A percentile compares a stretch with the other conserved stretches of the same genome.
Conservation (phyloP, 1,140 invertebrate genomes). For the Sminthurides bifidus region DNA sequence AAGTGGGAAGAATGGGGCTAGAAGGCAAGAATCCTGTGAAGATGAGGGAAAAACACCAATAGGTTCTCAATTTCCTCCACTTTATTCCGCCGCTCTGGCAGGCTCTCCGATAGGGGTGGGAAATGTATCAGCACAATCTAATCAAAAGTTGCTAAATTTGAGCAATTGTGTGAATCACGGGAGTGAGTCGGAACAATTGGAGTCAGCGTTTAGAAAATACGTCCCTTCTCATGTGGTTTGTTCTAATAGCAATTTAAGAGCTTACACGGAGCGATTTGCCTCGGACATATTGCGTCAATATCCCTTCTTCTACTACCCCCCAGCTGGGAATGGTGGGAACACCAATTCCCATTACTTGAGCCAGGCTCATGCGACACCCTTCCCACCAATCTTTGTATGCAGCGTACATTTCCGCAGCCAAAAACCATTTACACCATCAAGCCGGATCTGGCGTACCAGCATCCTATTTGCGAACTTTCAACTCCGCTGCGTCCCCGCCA, state of each 20-base stretch:
- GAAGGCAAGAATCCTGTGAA: not conserved
- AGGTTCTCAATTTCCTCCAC: slow-evolving; percentile 11
- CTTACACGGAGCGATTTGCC: slow-evolving; percentile 17
- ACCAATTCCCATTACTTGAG: slow-evolving; percentile 9
- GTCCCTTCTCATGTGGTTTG: slow-evolving; percentile 21
- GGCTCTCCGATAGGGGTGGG: too few relatives aligned
- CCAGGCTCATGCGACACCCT: slow-evolving; percentile 19
- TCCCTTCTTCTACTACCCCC: slow-evolving; percentile 27
- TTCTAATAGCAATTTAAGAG: slow-evolving; percentile 13
- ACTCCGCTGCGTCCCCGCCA: not conserved
- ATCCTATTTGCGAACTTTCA: not conserved
- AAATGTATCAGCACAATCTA: too few relatives aligned
- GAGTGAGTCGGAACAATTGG: slow-evolving; percentile 21
- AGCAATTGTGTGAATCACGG: slow-evolving; percentile 4
- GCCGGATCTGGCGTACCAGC: not conserved
- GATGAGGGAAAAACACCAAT: not conserved
- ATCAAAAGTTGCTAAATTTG: slow-evolving; percentile 2
- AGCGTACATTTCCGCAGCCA: slow-evolving; percentile 24
- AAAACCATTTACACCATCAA: slow-evolving; percentile 10
- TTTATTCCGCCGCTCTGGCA: too few relatives aligned
- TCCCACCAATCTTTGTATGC: slow-evolving; percentile 19
- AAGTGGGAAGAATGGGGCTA: not conserved
- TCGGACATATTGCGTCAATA: slow-evolving; percentile 29
- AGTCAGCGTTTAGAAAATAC: slow-evolving; percentile 31
- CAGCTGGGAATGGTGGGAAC: too few relatives aligned